phyloP scores from a whole-genome alignment of 2,888 invertebrate genomes.

The Pecten maximus region DNA sequence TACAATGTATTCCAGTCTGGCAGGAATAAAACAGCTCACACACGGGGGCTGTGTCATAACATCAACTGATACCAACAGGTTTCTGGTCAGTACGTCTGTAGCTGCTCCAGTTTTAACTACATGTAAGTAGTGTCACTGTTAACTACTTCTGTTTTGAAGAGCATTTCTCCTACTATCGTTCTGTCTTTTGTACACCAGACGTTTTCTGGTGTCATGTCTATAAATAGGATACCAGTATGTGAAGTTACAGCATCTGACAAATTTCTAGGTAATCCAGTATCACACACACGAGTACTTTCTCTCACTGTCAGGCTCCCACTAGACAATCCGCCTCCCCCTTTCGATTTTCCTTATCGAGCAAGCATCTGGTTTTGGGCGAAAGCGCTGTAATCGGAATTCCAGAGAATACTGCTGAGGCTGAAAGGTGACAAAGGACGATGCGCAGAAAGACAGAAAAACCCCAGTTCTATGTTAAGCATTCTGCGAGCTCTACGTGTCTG shows the following conservation, averaged over 20 bases:
- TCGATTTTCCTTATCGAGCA: constrained; percentile 13
- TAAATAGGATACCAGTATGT: neutral
- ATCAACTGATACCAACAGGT: neutral
- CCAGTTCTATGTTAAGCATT: neutral
- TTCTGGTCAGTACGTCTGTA: neutral
- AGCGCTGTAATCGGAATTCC: neutral
- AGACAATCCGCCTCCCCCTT: neutral
- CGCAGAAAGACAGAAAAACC: constrained; percentile 7
- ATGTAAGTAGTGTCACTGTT: too few species aligned
- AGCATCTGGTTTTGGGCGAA: neutral
- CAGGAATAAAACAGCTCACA: constrained; percentile 1
- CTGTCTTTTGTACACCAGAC: neutral
- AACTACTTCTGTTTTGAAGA: too few species aligned
- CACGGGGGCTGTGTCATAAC: neutral
- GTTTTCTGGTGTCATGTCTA: neutral
- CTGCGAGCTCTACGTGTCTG: neutral
- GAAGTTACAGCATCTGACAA: neutral
- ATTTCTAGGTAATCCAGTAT: neutral
- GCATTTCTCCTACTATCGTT: too few species aligned
- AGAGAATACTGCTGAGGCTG: constrained; percentile 5
- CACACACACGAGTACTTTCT: neutral
- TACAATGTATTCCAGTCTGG: neutral
- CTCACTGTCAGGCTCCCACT: neutral
- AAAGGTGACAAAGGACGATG: constrained; percentile 32
- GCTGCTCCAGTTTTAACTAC: neutral